Conservation (phyloP, 2,113 vertebrate genomes). For the Pseudopodoces humilis region DNA sequence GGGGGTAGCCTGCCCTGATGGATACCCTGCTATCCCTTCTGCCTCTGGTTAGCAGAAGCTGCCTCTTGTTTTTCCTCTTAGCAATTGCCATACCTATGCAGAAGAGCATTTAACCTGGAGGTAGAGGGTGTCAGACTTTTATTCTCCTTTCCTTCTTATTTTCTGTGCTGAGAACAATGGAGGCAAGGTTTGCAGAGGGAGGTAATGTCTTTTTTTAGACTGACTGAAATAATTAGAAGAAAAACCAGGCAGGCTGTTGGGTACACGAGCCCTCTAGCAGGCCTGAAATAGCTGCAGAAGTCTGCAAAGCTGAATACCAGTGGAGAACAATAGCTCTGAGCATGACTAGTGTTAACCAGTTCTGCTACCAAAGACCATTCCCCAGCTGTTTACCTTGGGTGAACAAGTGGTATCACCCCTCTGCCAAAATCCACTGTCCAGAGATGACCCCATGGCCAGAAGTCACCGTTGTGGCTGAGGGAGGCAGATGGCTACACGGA, state of each 20-base stretch:
- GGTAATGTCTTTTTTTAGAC: conserved; percentile 58
- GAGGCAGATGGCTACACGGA: accelerated
- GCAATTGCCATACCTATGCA: not conserved
- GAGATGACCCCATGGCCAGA: not conserved
- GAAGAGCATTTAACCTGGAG: conserved; percentile 1
- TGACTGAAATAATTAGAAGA: conserved; percentile 56
- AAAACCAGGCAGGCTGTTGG: conserved; percentile 51
- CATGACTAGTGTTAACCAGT: conserved; percentile 31
- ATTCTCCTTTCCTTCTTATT: not conserved
- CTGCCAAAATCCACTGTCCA: not conserved
- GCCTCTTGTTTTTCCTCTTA: not conserved
- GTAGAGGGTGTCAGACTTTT: not conserved
- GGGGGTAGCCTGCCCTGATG: not conserved
- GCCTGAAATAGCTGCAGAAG: conserved; percentile 61
- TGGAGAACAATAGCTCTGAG: conserved; percentile 47
- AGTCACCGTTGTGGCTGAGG: accelerated
- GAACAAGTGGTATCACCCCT: not conserved
- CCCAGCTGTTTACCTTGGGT: not conserved
- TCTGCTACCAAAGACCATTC: not conserved
- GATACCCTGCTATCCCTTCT: not conserved
- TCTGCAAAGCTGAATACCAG: conserved; percentile 53
- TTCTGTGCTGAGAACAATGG: conserved; percentile 11
- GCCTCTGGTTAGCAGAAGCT: not conserved
- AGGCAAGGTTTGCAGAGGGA: conserved; percentile 56
- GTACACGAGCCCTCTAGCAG: conserved; percentile 49